Evolutionary conservation across 1,140 invertebrate species (phyloP).

Genomic region (Bombus pascuorum): DNA sequence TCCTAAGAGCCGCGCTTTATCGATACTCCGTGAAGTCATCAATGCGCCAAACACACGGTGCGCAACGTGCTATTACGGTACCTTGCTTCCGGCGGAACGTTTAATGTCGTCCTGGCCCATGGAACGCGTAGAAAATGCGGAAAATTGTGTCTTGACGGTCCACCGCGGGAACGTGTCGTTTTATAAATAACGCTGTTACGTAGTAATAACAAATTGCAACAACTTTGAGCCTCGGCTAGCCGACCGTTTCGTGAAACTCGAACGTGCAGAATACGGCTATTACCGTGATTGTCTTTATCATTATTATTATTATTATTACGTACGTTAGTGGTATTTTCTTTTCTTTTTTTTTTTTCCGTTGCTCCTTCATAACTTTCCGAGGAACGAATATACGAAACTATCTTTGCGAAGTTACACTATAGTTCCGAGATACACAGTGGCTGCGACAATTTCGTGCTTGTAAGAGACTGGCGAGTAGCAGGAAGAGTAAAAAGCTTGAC

Average conservation of each 20-base stretch:
- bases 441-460: background rate
- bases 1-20: background rate
- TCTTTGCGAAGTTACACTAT: background rate
- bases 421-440: background rate
- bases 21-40: slow-evolving; percentile 25
- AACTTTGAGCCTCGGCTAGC: slow-evolving; percentile 9
- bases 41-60: slow-evolving; percentile 17
- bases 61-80: slow-evolving; percentile 54
- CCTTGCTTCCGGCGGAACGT: slow-evolving; percentile 39
- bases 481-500: background rate
- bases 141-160: slow-evolving; percentile 54
- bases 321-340: background rate
- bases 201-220: slow-evolving; percentile 26
- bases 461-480: background rate
- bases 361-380: background rate
- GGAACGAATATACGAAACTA: background rate
- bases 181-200: slow-evolving; percentile 55
- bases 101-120: slow-evolving; percentile 8
- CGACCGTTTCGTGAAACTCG: background rate
- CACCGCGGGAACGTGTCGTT: slow-evolving; percentile 58
- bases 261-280: background rate
- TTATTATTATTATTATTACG: slow-evolving; percentile 11
- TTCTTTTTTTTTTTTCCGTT: background rate
- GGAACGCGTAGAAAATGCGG: slow-evolving; percentile 56
- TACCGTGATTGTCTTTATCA: slow-evolving; percentile 6